These are phyloP conservation scores for Fabriciana adippe DNA, from an alignment of 2,888 invertebrate genomes.

Conservation along the genomic window DNA sequence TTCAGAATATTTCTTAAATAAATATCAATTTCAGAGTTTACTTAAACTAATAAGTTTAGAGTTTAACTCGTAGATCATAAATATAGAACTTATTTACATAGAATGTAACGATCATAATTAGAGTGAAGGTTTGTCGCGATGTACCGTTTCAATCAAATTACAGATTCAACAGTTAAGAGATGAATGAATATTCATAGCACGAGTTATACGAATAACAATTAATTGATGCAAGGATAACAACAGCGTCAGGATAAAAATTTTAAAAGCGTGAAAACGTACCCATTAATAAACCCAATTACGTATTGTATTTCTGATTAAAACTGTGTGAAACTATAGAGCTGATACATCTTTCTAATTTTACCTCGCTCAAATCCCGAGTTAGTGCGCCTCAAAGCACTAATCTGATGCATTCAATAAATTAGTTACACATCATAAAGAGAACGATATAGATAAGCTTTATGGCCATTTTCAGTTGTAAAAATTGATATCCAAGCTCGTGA, in stretches of 20 bases:
- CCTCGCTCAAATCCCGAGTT: conserved; percentile 1
- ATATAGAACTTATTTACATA: conserved; percentile 7
- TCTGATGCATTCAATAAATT: conserved; percentile 18
- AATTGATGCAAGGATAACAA: conserved; percentile 68
- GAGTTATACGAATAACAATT: conserved; percentile 62
- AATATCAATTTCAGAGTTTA: too few relatives aligned
- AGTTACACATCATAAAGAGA: conserved; percentile 16
- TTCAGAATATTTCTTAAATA: too few relatives aligned
- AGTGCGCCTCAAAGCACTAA: not conserved
- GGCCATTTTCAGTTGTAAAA: conserved; percentile 22
- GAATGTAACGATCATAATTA: conserved; percentile 9
- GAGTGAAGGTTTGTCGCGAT: conserved; percentile 25
- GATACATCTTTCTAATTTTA: conserved; percentile 3
- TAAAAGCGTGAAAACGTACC: conserved; percentile 49
- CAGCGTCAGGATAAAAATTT: conserved; percentile 62
- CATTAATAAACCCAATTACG: too few relatives aligned
- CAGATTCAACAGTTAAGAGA: conserved; percentile 45
- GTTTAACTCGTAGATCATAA: not conserved
- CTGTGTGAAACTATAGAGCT: not conserved
- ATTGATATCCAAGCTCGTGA: conserved; percentile 24
- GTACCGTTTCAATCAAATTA: conserved; percentile 41
- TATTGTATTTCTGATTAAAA: conserved; percentile 13
- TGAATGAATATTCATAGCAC: conserved; percentile 67
- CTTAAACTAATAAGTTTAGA: too few relatives aligned
- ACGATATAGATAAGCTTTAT: conserved; percentile 21